Base-by-base conservation (phyloP, 53 echinoderm and acorn worm genomes). In the Henricia sp. region DNA sequence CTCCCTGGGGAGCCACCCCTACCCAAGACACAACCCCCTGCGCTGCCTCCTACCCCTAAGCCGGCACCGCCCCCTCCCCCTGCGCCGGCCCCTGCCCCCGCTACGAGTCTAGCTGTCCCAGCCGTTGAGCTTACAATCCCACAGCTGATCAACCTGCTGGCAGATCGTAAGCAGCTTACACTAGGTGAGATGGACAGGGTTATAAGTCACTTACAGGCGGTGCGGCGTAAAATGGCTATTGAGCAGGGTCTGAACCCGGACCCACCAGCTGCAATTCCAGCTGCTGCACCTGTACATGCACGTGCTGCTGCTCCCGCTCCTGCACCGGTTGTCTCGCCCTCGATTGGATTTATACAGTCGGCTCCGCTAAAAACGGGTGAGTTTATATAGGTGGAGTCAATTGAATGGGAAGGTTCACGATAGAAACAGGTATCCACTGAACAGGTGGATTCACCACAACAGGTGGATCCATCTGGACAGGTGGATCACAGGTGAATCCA, bases 151-250 rank as follows among this genome's bases (percentile, higher is more conserved):
- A 94, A 92, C 83, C 68, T 99, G 39, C 87, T 99, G 66, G 99
- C 99, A 17, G 99, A 95, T 57, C 92, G 94, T 46, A 90, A 91
- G 40, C 99, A 99, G 85, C 83, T 99, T 64, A 99, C 99, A 14
- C 35, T 94, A 3, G 63, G 44, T 37, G 99, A 99, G 87, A 85
- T 99, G 37, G 94, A 90, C 50, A 90, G 99, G 37, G 99, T 94
- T 38, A 85, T 99, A 51, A 63, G 32, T 44, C 92, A 92, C 82
- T 66, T 99, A 33, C 92, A 94, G 56, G 88, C 90, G 19, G 88
- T 94, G 70, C 90, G 94, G 48, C 77, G 92, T 19, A 92, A 84
- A 66, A 90, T 99, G 89, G 89, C 90, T 30, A 63, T 67, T 37
- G 90, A 92, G 52, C 89, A 92, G 68, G 96, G 96, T 38, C 20